Evolutionary conservation across 2,113 vertebrate species (phyloP), one percentile per base, ranked within the genome.

Genomic region (Pelmatolapia mariae): DNA sequence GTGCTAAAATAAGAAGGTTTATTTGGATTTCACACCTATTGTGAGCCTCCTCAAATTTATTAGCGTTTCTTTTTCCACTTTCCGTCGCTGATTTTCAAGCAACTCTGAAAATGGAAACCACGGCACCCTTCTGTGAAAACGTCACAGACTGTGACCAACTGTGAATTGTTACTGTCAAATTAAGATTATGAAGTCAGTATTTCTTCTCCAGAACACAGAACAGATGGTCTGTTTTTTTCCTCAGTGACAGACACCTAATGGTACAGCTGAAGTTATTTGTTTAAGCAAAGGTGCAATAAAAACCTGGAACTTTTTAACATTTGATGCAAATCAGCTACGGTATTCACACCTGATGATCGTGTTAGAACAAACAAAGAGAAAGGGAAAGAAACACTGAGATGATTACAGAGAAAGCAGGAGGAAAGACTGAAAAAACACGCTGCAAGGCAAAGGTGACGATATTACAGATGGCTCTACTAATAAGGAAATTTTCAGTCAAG

Each of bases 21-120:
- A 92, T 93, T 89, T 87, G 31, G 87, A 87, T 94, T 87, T 89
- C 45, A 89, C 86, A 93, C 57, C 61, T 84, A 90, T 82, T 90
- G 86, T 86, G 86, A 87, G 68, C 54, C 63, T 83, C 80, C 73
- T 87, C 81, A 83, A 80, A 82, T 82, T 52, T 83, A 5, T 81
- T 53, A 45, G 8, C 24, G 31, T 79, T 81, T 78, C 45, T 73
- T 50, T 73, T 54, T 13, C 11, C 31, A 38, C 26, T 82, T 56
- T 66, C n/a, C 0, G 5, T 18, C 4, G 7, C 11, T 3, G 29
- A 82, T 81, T 83, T 84, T 45, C 66, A 81, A 8, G 82, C 36
- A 71, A n/a, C n/a, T 87, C 82, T 73, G 53, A 87, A 89, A 86
- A 59, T 66, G 53, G 38, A 85, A 87, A 87, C 40, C 33, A 38